phyloP scores from a whole-genome alignment of 2,888 invertebrate species.

The Sphaerophoria rueppellii region DNA sequence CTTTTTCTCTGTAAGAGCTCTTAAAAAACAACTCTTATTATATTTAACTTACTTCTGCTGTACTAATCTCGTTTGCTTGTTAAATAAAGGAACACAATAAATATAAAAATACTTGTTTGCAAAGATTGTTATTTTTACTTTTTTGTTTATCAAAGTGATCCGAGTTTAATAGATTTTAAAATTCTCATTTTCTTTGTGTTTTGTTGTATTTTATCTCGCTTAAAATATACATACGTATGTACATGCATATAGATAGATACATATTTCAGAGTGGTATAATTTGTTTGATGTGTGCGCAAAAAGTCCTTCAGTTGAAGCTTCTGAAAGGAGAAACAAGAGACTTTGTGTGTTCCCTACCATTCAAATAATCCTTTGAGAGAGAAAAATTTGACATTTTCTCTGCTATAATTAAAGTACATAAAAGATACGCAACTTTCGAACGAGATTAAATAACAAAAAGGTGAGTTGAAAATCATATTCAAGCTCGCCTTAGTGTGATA shows the following conservation, averaged over 20 bases:
- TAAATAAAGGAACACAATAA: slow-evolving; percentile 44
- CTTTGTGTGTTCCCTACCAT: slow-evolving; percentile 24
- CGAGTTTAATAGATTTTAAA: slow-evolving; percentile 21
- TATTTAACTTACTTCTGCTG: slow-evolving; percentile 67
- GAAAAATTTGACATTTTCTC: slow-evolving; percentile 30
- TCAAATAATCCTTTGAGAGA: neutral
- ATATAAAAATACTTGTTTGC: slow-evolving; percentile 25
- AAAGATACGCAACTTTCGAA: neutral
- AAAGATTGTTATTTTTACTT: slow-evolving; percentile 13
- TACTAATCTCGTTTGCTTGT: slow-evolving; percentile 62
- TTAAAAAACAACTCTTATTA: slow-evolving; percentile 65
- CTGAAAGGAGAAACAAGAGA: slow-evolving; percentile 17
- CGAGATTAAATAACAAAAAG: neutral
- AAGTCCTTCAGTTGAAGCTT: slow-evolving; percentile 47
- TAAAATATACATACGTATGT: no score
- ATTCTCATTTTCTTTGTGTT: slow-evolving; percentile 2
- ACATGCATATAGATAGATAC: slow-evolving; percentile 39
- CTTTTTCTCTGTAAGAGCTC: slow-evolving; percentile 68
- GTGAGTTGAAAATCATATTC: neutral
- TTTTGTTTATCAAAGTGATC: neutral
- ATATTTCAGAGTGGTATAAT: slow-evolving; percentile 45
- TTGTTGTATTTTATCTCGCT: slow-evolving; percentile 35
- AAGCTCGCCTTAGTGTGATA: no score
- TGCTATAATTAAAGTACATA: slow-evolving; percentile 6
- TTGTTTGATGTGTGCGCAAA: slow-evolving; percentile 47